phyloP scores from a whole-genome alignment of 2,888 invertebrate species.

The Papilio elwesi region DNA sequence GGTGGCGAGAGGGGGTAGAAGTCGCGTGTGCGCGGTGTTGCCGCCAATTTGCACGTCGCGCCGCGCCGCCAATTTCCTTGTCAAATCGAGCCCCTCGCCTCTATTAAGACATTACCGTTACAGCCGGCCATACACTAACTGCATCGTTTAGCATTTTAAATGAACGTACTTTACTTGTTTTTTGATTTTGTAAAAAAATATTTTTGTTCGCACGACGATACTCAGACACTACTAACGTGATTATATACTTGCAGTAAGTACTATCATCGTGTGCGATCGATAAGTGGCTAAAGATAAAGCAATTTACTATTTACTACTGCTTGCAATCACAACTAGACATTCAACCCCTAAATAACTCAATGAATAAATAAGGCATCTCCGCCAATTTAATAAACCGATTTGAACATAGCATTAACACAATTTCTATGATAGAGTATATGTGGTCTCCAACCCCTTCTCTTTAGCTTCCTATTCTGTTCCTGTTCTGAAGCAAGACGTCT shows the following conservation, averaged over 20 bases:
- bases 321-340: no score
- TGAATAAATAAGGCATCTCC: no score
- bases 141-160: constrained; percentile 18
- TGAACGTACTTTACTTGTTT: constrained; percentile 1
- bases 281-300: neutral
- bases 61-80: constrained; percentile 72
- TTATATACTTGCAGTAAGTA: constrained; percentile 5
- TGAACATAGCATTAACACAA: no score
- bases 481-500: no score
- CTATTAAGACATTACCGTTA: constrained; percentile 49
- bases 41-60: constrained; percentile 76
- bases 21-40: constrained; percentile 56
- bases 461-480: no score
- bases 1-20: constrained; percentile 12
- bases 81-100: constrained; percentile 64
- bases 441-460: no score
- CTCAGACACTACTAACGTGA: constrained; percentile 43
- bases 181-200: neutral
- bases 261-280: constrained; percentile 8
- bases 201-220: constrained; percentile 31
- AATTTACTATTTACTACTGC: no score
- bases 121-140: constrained; percentile 35
- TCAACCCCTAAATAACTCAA: no score
- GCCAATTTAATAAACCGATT: no score
- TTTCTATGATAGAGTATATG: no score